Conservation (phyloP, 1,140 invertebrate species). For the Armadillidium nasatum region DNA sequence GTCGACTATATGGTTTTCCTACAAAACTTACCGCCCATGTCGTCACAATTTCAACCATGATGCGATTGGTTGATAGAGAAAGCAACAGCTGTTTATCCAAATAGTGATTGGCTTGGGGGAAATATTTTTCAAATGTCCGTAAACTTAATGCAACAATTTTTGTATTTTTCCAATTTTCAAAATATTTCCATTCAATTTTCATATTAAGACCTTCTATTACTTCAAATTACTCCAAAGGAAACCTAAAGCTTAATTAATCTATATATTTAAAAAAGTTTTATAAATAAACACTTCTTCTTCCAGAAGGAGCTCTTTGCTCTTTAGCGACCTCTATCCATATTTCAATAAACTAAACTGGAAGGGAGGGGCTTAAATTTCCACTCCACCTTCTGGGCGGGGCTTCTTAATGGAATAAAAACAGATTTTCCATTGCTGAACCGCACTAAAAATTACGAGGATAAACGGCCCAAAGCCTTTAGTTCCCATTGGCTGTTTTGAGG, state of each 20-base stretch:
- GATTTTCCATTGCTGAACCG: background rate
- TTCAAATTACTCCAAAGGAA: too few species aligned
- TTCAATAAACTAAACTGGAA: background rate
- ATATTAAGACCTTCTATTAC: too few species aligned
- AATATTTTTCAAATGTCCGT: too few species aligned
- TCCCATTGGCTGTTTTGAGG: background rate
- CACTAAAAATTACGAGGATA: background rate
- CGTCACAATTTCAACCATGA: background rate
- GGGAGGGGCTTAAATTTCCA: background rate
- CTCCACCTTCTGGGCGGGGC: background rate
- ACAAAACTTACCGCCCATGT: background rate
- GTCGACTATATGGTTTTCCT: background rate
- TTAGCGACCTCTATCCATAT: background rate
- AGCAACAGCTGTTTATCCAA: background rate
- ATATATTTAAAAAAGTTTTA: too few species aligned
- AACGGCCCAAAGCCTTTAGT: background rate
- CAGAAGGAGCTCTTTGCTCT: background rate
- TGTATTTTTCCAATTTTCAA: too few species aligned
- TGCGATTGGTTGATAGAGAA: background rate
- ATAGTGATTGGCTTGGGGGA: background rate
- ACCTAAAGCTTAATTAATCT: too few species aligned
- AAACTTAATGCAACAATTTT: too few species aligned
- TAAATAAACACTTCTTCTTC: too few species aligned
- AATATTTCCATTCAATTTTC: too few species aligned
- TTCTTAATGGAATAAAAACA: background rate